Conservation (phyloP, 2,888 invertebrate species). For the Cephus sareptanus region DNA sequence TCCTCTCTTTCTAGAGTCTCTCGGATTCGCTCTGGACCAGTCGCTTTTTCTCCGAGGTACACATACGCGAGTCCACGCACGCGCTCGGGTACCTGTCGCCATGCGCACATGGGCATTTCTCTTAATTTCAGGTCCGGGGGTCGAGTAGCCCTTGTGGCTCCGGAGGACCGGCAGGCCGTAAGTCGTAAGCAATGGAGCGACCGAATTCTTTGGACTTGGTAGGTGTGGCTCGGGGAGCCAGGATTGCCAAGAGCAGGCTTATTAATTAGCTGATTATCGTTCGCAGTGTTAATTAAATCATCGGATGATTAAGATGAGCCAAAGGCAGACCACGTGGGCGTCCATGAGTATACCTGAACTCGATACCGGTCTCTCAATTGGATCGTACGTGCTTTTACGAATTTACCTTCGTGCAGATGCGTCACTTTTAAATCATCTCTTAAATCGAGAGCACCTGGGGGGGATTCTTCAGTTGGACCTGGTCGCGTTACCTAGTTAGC, state of each 20-base stretch:
- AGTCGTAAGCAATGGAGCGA: slow-evolving; percentile 16
- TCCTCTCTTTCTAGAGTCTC: not conserved
- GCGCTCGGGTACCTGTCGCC: slow-evolving; percentile 17
- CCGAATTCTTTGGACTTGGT: slow-evolving; percentile 2
- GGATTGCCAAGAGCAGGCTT: not conserved
- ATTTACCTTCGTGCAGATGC: not conserved
- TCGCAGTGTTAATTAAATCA: slow-evolving; percentile 21
- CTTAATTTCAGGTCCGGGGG: not conserved
- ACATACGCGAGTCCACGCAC: slow-evolving; percentile 4
- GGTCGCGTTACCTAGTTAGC: not conserved
- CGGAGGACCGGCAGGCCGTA: not conserved
- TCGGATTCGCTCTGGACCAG: slow-evolving; percentile 10
- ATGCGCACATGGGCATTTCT: not conserved
- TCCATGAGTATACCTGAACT: not conserved
- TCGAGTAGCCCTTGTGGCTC: not conserved
- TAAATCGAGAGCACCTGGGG: not conserved
- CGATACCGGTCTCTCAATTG: not conserved
- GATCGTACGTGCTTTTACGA: not conserved
- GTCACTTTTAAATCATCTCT: not conserved
- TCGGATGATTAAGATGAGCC: slow-evolving; percentile 9
- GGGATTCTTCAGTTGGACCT: not conserved
- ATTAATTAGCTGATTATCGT: slow-evolving; percentile 19
- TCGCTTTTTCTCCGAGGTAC: slow-evolving; percentile 25
- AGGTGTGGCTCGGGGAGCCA: not conserved
- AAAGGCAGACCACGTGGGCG: slow-evolving; percentile 10